Base-by-base conservation (phyloP, 1,140 invertebrate species). In the Melitaea cinxia region DNA sequence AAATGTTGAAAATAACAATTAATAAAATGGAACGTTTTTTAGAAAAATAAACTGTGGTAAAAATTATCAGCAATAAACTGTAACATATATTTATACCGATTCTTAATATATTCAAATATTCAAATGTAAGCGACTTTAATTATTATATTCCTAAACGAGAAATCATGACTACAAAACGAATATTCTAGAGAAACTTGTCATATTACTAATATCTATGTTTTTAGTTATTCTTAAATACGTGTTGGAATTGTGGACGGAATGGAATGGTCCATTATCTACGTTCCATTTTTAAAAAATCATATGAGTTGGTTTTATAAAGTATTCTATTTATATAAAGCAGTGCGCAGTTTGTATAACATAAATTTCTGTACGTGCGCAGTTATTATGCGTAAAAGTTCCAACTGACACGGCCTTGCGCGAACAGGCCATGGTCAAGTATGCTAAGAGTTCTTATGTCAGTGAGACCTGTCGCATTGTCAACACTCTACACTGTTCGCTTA, bases 391-490 rank as follows among this genome's bases (percentile, higher is more conserved):
- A 39, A 39, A 61, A 54, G 56, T 37, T 45, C 66, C 39, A 54
- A 24, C 30, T 39, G 15, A 19, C 19, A 4, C 56, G 65, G 59
- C 76, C 78, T 80, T 74, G 78, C 56, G 63, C 45, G 57, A 66
- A 35, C 68, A 52, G 72, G 76, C 78, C 80, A 82, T 65, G 78
- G 77, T 78, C 76, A 77, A 77, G 73, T 68, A 59, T 71, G 55
- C 17, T 42, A 49, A 47, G 26, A 55, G 35, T 28, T 68, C 66
- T 66, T 57, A 53, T 62, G 37, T 53, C 45, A 62, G 33, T 47
- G 35, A 28, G 49, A 60, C 56, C 56, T 61, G 59, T 62, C 50
- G 50, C 35, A 53, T 54, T 54, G 50, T 42, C 14, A 42, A 23
- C n/a, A 5, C 7, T 5, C 30, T 37, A 17, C 6, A 39, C 14